Evolutionary conservation across 2,888 invertebrate genomes (phyloP).

Genomic region (Ellobium chinense): DNA sequence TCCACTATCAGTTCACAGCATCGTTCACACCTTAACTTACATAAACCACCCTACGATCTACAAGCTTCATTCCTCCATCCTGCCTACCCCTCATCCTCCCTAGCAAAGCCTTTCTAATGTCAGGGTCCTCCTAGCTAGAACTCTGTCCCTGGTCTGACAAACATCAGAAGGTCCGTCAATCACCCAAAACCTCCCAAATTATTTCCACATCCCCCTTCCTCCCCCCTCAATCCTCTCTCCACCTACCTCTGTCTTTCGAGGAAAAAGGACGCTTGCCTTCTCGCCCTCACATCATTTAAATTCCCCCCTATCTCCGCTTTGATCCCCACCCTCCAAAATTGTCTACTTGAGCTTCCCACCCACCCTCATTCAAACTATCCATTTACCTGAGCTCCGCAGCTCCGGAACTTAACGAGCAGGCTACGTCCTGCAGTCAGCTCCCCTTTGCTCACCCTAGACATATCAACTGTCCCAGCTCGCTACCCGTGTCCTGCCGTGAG

Average conservation of each 20-base stretch:
- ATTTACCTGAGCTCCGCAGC: not conserved
- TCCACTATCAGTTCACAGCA: not conserved
- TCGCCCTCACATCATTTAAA: not conserved
- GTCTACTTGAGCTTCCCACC: not conserved
- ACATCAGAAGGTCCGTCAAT: constrained; percentile 1
- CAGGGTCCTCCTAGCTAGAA: not conserved
- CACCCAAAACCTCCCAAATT: not conserved
- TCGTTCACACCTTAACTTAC: constrained; percentile 15
- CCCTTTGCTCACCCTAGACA: not conserved
- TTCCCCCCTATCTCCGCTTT: not conserved
- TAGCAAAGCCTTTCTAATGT: not conserved
- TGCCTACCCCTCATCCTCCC: not conserved
- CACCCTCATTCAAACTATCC: not conserved
- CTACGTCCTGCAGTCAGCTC: not conserved
- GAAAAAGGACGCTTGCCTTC: not conserved
- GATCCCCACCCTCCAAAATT: not conserved
- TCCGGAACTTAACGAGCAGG: not conserved
- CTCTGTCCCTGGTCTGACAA: not conserved
- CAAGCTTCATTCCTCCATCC: not conserved
- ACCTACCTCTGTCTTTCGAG: not conserved
- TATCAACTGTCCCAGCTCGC: constrained; percentile 3
- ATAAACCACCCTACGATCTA: not conserved
- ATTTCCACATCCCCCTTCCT: not conserved
- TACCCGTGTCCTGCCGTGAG: not conserved
- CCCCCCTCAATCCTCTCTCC: too few relatives aligned